These are phyloP conservation scores for Ploceus nigricollis DNA, from an alignment of 2,113 vertebrate species.

Conservation along the genomic window DNA sequence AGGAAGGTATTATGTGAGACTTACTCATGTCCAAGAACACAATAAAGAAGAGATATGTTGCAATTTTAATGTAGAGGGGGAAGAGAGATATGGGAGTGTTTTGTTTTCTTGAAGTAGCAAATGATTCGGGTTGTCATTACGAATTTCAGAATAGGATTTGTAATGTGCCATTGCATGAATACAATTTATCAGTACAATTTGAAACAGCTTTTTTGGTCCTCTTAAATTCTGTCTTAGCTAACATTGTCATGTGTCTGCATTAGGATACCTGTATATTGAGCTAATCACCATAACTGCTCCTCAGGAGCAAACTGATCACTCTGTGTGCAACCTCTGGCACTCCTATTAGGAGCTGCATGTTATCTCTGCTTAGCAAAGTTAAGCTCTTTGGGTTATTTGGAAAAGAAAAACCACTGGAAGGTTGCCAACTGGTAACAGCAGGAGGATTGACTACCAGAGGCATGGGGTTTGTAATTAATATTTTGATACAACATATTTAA, in stretches of 20 bases:
- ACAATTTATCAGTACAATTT: not conserved
- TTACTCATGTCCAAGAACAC: not conserved
- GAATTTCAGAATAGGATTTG: not conserved
- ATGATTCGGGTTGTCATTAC: not conserved
- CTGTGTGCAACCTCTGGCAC: not conserved
- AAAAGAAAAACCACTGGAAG: not conserved
- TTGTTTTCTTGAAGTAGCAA: not conserved
- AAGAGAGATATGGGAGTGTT: not conserved
- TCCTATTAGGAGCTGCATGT: not conserved
- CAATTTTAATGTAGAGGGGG: not conserved
- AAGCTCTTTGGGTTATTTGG: not conserved
- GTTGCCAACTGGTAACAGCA: not conserved
- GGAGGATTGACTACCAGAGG: not conserved
- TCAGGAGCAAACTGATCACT: not conserved
- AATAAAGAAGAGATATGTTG: not conserved
- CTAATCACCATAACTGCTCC: not conserved
- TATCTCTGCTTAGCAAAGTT: constrained; percentile 6
- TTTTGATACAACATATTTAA: not conserved
- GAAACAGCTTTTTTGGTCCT: not conserved
- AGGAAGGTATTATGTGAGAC: not conserved
- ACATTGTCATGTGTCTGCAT: not conserved
- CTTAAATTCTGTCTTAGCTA: not conserved
- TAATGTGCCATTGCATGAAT: not conserved
- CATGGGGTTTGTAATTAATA: not conserved
- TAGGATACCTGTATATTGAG: not conserved